A percentile compares a stretch with the other conserved stretches of the same genome.
Evolutionary conservation across 1,140 invertebrate genomes (phyloP).

Genomic region (Geopemphigus sp.): DNA sequence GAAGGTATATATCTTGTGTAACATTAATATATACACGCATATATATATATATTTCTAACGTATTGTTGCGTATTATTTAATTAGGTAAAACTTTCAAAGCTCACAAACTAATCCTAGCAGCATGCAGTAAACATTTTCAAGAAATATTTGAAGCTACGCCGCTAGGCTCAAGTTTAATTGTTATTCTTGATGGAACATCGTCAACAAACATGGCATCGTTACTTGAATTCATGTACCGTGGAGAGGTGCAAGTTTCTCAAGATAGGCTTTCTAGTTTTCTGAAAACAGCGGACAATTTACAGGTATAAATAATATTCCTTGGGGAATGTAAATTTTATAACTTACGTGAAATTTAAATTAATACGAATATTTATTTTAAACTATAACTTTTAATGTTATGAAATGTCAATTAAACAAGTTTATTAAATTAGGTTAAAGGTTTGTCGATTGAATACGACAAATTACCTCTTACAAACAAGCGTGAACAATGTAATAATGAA

Average conservation of each 20-base stretch:
- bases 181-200: slow-evolving; percentile 83
- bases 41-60: background rate
- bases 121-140: slow-evolving; percentile 91
- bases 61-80: slow-evolving; percentile 55
- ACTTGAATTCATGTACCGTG: slow-evolving; percentile 91
- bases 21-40: no score
- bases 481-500: slow-evolving; percentile 35
- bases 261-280: slow-evolving; percentile 84
- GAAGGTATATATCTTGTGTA: slow-evolving; percentile 64
- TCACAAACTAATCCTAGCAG: slow-evolving; percentile 85
- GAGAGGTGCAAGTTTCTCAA: slow-evolving; percentile 86
- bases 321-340: no score
- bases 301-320: slow-evolving; percentile 60
- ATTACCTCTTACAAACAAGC: slow-evolving; percentile 61
- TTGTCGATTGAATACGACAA: slow-evolving; percentile 75
- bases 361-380: no score
- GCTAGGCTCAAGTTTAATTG: slow-evolving; percentile 73
- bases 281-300: slow-evolving; percentile 84
- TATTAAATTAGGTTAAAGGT: slow-evolving; percentile 68
- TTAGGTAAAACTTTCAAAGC: slow-evolving; percentile 85
- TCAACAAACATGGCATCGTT: slow-evolving; percentile 85
- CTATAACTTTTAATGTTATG: no score
- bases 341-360: no score
- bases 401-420: background rate
- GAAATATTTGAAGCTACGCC: slow-evolving; percentile 87